Base-by-base conservation (phyloP, 2,888 invertebrate genomes). In the Cyclophora punctaria region DNA sequence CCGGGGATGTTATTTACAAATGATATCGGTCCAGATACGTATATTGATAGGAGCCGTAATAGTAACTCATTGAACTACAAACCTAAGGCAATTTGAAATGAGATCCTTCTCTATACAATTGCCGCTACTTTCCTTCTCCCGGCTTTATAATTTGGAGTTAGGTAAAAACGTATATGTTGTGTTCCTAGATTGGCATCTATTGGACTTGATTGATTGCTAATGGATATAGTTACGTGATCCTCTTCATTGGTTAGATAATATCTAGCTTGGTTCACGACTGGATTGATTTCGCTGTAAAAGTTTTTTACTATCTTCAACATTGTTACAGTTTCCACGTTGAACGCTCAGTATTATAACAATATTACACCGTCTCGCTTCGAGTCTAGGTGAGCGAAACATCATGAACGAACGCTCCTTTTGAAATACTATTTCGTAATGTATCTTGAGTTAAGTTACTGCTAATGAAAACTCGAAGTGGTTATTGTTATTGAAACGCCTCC, bases 401-500 rank as follows among this genome's bases (percentile, higher is more conserved):
- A 58, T 61, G 61, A 63, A 57, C 61, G 64, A 44, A 34, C 3
- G 33, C 44, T 55, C 61, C 57, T 57, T 62, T 61, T 51, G 58
- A 59, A 69, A 70, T 72, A 63, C 68, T 66, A 59, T 70, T 66
- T 65, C 63, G 61, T 69, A 69, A 63, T 62, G 57, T 64, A 67
- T 71, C 62, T 58, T 37, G 59, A 68, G 66, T 67, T 75, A 82
- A 82, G 77, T 83, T 82, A 82, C 72, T 83, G 80, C 78, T 80
- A 83, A 82, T 82, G 80, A 78, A 82, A 84, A 75, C 68, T 74
- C 73, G 61, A 67, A 71, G 62, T 73, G 64, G 64, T 78, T 77
- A 74, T 75, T 76, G 71, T 75, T 75, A 73, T 75, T 75, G 73
- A 63, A 63, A 61, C 54, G 72, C 77, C 75, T 53, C 55, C 52